Evolutionary conservation across 2,797 vertebrate species (phyloP).

Genomic region (Sebastiscus albofasciatus): DNA sequence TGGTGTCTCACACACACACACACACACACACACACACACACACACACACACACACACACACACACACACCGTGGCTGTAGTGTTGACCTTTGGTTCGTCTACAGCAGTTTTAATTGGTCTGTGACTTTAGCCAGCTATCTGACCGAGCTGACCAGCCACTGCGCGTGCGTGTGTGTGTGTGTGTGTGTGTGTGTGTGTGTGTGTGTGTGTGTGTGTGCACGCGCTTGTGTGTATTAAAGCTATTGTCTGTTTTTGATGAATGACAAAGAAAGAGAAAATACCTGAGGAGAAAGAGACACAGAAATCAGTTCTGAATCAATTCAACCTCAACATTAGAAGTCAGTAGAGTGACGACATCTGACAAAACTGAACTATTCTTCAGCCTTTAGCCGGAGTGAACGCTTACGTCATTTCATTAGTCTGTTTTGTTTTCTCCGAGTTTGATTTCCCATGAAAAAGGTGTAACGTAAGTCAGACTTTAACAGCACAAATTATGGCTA

Average conservation of each 20-base stretch:
- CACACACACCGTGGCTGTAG: background rate
- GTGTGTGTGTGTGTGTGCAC: background rate
- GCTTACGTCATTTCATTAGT: background rate
- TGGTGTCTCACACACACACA: background rate
- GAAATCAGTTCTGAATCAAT: background rate
- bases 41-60: background rate
- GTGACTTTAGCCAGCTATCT: conserved; percentile 41
- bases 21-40: background rate
- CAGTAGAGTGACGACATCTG: background rate
- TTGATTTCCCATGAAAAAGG: background rate
- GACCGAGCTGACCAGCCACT: conserved; percentile 3
- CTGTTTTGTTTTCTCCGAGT: background rate
- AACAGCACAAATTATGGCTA: background rate
- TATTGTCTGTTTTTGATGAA: background rate
- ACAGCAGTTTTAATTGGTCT: conserved; percentile 68
- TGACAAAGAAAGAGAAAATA: background rate
- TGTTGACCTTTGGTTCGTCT: conserved; percentile 66
- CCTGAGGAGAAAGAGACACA: background rate
- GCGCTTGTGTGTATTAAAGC: background rate
- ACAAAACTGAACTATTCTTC: background rate
- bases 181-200: background rate
- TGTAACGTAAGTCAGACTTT: background rate
- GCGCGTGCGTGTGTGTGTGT: background rate
- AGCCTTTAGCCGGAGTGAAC: background rate
- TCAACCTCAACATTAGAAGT: background rate